These are phyloP conservation scores for Calameuta pallipes DNA, from an alignment of 2,888 invertebrate species.

Conservation along the genomic window DNA sequence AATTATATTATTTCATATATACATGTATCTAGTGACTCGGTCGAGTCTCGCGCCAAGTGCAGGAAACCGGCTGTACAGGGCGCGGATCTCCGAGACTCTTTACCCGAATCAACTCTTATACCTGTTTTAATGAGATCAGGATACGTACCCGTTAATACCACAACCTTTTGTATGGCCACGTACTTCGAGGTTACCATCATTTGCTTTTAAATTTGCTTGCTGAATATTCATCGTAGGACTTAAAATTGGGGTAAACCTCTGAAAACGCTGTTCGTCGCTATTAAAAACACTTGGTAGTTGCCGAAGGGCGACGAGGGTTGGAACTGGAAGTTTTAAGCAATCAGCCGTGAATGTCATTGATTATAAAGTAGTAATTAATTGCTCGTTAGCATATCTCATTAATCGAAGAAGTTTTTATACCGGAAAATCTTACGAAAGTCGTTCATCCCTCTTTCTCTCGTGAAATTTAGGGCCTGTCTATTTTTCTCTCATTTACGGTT, in stretches of 20 bases:
- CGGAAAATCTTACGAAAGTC: not conserved
- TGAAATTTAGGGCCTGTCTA: not conserved
- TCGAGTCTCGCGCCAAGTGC: too few relatives aligned
- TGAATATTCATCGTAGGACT: conserved; percentile 1
- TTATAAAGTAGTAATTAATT: not conserved
- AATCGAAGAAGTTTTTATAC: not conserved
- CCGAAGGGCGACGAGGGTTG: not conserved
- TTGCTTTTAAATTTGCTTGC: not conserved
- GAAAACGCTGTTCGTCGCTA: not conserved
- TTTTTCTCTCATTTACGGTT: not conserved
- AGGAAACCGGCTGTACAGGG: too few relatives aligned
- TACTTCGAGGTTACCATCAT: not conserved
- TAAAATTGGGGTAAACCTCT: not conserved
- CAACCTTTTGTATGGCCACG: not conserved
- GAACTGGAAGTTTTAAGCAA: not conserved
- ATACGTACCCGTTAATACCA: not conserved
- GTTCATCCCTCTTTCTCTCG: not conserved
- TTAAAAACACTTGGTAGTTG: not conserved
- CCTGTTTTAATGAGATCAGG: not conserved
- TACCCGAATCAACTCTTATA: too few relatives aligned
- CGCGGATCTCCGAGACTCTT: too few relatives aligned
- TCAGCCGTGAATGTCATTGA: not conserved
- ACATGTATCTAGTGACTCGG: too few relatives aligned
- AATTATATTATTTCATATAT: not conserved
- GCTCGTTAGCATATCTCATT: not conserved